A percentile compares a stretch with the other conserved stretches of the same genome.
These are phyloP conservation scores for Trisateles emortualis DNA, from an alignment of 2,888 invertebrate species.

Conservation along the genomic window DNA sequence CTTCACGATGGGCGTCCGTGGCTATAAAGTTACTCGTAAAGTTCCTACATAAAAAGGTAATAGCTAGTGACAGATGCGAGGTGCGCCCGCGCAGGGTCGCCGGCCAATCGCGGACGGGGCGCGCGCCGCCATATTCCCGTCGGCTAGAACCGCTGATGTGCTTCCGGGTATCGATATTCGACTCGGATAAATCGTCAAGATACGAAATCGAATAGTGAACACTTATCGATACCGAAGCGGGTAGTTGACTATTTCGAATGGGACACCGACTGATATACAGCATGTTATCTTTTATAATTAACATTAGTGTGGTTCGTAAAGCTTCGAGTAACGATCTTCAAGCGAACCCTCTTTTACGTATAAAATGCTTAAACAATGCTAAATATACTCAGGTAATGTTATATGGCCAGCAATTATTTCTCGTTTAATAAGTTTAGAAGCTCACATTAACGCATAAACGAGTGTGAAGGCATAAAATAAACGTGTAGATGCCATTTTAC, in stretches of 20 bases:
- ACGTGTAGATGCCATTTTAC: conserved; percentile 38
- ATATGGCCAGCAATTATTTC: conserved; percentile 21
- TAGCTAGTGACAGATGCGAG: conserved; percentile 65
- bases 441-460: conserved; percentile 38
- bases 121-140: conserved; percentile 61
- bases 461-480: conserved; percentile 40
- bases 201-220: conserved; percentile 51
- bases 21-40: conserved; percentile 57
- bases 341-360: neutral
- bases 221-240: conserved; percentile 49
- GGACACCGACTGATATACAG: conserved; percentile 47
- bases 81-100: conserved; percentile 51
- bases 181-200: conserved; percentile 53
- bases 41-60: conserved; percentile 63
- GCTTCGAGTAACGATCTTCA: neutral
- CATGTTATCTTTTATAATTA: conserved; percentile 37
- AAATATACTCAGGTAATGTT: conserved; percentile 11
- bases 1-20: conserved; percentile 60
- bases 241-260: conserved; percentile 48
- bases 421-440: conserved; percentile 38
- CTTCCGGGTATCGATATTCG: conserved; percentile 53
- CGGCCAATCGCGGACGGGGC: conserved; percentile 55
- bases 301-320: conserved; percentile 5
- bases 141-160: conserved; percentile 36
- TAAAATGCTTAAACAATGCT: conserved; percentile 3